Percentiles rank a stretch among this genome's conserved stretches.
phyloP scores from a whole-genome alignment of 2,797 vertebrate genomes.

The Pangasius sanitwongsei region DNA sequence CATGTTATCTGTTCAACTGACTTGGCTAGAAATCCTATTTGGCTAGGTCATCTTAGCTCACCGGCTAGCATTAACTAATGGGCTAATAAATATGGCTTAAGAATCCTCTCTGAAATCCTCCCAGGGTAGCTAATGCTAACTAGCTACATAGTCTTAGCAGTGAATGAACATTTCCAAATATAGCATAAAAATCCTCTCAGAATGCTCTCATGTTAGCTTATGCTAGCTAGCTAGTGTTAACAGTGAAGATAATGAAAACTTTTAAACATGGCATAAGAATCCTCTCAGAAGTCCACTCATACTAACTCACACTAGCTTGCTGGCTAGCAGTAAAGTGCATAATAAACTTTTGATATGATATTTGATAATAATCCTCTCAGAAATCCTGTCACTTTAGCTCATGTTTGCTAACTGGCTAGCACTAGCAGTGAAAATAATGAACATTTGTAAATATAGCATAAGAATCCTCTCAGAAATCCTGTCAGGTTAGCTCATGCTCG shows the following conservation, averaged over 20 bases:
- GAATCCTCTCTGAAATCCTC: not conserved
- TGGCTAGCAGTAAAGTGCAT: not conserved
- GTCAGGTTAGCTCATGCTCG: not conserved
- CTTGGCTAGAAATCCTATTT: not conserved
- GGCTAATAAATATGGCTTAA: not conserved
- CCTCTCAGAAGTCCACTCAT: not conserved
- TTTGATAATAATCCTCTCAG: not conserved
- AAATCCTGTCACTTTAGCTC: not conserved
- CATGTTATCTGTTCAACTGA: not conserved
- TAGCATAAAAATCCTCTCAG: not conserved
- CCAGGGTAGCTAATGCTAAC: not conserved
- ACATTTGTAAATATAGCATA: not conserved
- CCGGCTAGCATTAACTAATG: not conserved
- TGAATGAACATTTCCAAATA: not conserved
- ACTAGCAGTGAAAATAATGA: not conserved
- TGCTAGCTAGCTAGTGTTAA: not conserved
- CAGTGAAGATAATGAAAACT: not conserved
- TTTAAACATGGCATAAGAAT: not conserved
- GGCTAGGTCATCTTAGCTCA: not conserved
- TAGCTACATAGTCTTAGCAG: not conserved
- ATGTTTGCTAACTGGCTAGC: not conserved
- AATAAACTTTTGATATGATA: not conserved
- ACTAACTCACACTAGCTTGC: not conserved
- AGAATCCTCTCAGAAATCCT: not conserved
- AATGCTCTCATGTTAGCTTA: not conserved